These are phyloP conservation scores for Pachypeltis micranthus DNA, from an alignment of 1,140 invertebrate genomes.

Conservation along the genomic window DNA sequence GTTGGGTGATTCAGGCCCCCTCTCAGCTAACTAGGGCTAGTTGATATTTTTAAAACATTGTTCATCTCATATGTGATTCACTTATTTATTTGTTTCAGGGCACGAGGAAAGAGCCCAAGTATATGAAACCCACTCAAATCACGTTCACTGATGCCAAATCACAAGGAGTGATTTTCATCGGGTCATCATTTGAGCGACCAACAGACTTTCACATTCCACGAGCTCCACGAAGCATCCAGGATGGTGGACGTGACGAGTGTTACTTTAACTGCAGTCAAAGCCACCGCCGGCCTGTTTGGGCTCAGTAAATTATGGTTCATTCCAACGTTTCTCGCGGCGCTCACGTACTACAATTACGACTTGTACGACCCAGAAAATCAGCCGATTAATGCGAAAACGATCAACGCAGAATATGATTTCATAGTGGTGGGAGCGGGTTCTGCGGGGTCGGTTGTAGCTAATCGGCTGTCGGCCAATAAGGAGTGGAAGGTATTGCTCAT, in stretches of 20 bases:
- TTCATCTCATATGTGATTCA: too few species aligned
- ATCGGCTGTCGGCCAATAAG: constrained; percentile 64
- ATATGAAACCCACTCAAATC: too few species aligned
- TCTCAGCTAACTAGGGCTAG: too few species aligned
- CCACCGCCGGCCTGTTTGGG: constrained; percentile 52
- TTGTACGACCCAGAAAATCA: constrained; percentile 72
- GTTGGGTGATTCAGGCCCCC: too few species aligned
- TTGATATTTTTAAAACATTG: too few species aligned
- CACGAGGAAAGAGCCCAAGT: too few species aligned
- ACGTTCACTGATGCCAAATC: too few species aligned
- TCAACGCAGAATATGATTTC: constrained; percentile 63
- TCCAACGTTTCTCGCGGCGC: constrained; percentile 59
- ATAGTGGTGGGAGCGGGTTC: constrained; percentile 71
- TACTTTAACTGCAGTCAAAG: constrained; percentile 45
- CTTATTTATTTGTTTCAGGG: too few species aligned
- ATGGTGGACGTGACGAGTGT: constrained; percentile 26
- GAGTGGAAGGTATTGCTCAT: constrained; percentile 68
- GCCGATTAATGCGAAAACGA: constrained; percentile 50
- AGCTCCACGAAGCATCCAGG: background rate
- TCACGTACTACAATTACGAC: constrained; percentile 77
- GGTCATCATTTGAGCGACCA: too few species aligned
- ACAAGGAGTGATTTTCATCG: too few species aligned
- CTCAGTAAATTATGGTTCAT: constrained; percentile 55
- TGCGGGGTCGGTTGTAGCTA: constrained; percentile 75
- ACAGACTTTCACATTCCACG: too few species aligned